Evolutionary conservation across 1,140 invertebrate genomes (phyloP).

Genomic region (Chironomus tepperi): DNA sequence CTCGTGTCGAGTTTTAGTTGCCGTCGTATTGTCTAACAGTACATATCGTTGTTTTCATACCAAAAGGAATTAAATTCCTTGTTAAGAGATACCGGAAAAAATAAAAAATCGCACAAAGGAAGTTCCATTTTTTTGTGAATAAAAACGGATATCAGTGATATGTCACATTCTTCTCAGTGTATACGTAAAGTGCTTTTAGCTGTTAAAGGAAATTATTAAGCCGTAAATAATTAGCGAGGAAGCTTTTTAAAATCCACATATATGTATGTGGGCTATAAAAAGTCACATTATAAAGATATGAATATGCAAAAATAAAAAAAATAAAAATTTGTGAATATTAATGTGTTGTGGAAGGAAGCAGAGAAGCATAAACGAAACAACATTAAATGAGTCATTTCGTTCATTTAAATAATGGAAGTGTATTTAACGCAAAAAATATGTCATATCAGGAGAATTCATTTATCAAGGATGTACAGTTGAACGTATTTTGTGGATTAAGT

Average conservation of each 20-base stretch:
- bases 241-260: background rate
- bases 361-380: background rate
- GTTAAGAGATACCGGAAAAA: background rate
- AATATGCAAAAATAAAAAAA: no score
- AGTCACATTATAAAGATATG: no score
- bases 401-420: no score
- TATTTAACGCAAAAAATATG: no score
- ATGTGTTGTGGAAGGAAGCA: background rate
- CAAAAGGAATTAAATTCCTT: no score
- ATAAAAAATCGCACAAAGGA: background rate
- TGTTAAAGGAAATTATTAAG: background rate
- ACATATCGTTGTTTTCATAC: background rate
- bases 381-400: background rate
- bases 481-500: background rate
- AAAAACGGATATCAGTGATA: constrained; percentile 20
- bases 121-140: constrained; percentile 10
- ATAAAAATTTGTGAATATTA: no score
- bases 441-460: constrained; percentile 1
- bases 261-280: no score
- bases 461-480: background rate
- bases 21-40: constrained; percentile 10
- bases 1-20: background rate
- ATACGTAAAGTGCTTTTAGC: background rate
- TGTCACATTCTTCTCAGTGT: background rate
- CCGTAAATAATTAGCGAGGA: constrained; percentile 6